phyloP scores from a whole-genome alignment of 2,797 vertebrate species.

The Enteromius trimaculatus region DNA sequence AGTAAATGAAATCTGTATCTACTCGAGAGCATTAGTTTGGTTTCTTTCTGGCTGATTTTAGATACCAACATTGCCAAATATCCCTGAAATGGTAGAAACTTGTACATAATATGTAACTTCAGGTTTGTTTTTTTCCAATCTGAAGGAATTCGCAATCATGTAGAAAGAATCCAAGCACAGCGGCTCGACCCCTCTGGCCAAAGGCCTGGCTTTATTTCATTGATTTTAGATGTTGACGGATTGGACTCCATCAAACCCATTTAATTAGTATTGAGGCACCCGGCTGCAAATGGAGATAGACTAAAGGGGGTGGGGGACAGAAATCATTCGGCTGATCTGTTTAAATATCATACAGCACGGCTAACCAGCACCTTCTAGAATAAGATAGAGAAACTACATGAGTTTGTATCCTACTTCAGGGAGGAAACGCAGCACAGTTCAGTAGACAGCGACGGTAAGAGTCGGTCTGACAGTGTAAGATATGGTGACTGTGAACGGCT shows the following conservation, averaged over 20 bases:
- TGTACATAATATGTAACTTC: not conserved
- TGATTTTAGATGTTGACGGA: constrained; percentile 66
- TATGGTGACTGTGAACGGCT: not conserved
- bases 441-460: constrained; percentile 20
- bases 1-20: not conserved
- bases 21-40: not conserved
- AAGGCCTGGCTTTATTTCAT: constrained; percentile 55
- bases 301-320: constrained; percentile 1
- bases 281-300: constrained; percentile 26
- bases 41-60: not conserved
- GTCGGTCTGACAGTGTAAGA: constrained; percentile 1
- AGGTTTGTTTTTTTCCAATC: constrained; percentile 6
- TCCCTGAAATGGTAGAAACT: not conserved
- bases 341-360: constrained; percentile 12
- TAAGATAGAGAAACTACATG: not conserved
- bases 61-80: not conserved
- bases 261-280: constrained; percentile 61
- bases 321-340: constrained; percentile 12
- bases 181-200: constrained; percentile 3
- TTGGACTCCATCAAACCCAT: constrained; percentile 60
- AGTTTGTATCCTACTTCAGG: not conserved
- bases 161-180: constrained; percentile 15
- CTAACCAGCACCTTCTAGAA: not conserved
- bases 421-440: constrained; percentile 12
- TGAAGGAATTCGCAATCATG: constrained; percentile 12